Conservation (phyloP, 2,888 invertebrate species). For the Euspilapteryx auroguttella region DNA sequence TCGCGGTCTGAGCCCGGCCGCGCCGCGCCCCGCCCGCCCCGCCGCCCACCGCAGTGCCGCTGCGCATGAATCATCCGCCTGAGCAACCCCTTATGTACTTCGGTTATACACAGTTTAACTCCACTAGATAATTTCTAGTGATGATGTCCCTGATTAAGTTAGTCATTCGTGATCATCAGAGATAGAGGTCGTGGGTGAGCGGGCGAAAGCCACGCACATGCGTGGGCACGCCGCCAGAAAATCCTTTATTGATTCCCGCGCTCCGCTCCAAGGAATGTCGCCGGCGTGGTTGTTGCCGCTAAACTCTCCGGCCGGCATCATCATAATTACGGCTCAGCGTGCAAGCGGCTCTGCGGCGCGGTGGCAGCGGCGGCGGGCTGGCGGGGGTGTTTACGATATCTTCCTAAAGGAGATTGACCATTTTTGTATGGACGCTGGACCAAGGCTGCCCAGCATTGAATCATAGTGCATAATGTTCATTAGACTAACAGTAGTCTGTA, state of each 20-base stretch:
- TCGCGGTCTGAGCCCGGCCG: constrained; percentile 12
- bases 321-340: constrained; percentile 23
- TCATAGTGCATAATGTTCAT: too few species aligned
- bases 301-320: constrained; percentile 31
- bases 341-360: background rate
- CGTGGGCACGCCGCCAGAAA: constrained; percentile 59
- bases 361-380: too few species aligned
- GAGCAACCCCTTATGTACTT: constrained; percentile 49
- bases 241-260: constrained; percentile 62
- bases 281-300: constrained; percentile 49
- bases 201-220: constrained; percentile 43
- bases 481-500: too few species aligned
- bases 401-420: too few species aligned
- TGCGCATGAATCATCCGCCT: constrained; percentile 57
- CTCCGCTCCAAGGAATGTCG: constrained; percentile 54
- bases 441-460: too few species aligned
- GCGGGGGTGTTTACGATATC: too few species aligned
- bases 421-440: too few species aligned
- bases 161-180: too few species aligned
- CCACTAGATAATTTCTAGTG: too few species aligned
- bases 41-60: constrained; percentile 49
- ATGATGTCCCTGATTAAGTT: too few species aligned
- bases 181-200: constrained; percentile 3
- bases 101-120: too few species aligned
- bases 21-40: constrained; percentile 16